Percentiles rank a stretch among this genome's conserved stretches.
phyloP scores from a whole-genome alignment of 2,797 vertebrate genomes.

The Takifugu ocellatus region DNA sequence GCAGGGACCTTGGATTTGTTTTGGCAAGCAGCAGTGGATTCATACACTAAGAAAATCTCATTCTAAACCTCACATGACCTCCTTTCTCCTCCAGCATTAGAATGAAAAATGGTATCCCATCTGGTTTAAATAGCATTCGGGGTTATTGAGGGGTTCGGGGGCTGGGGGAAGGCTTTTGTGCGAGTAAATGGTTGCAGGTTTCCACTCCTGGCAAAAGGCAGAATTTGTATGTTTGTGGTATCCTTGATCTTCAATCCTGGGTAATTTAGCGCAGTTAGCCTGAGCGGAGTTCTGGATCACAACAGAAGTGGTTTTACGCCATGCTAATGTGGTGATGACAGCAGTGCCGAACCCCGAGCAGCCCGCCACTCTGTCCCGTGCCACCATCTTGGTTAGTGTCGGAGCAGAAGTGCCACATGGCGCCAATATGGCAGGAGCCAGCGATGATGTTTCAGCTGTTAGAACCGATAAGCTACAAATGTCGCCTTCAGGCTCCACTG shows the following conservation, averaged over 20 bases:
- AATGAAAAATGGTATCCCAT: slow-evolving; percentile 27
- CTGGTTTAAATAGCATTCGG: slow-evolving; percentile 35
- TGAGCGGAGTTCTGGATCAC: background rate
- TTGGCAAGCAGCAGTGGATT: slow-evolving; percentile 32
- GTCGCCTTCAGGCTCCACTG: slow-evolving; percentile 22
- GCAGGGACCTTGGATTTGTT: slow-evolving; percentile 38
- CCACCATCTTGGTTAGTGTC: slow-evolving; percentile 18
- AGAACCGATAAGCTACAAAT: slow-evolving; percentile 34
- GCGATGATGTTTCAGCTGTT: slow-evolving; percentile 17
- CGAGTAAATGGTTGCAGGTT: slow-evolving; percentile 16
- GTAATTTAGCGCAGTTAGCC: background rate
- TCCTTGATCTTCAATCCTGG: slow-evolving; percentile 7
- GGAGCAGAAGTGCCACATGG: slow-evolving; percentile 9
- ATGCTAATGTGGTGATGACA: background rate
- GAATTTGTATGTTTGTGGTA: slow-evolving; percentile 3
- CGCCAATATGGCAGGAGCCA: slow-evolving; percentile 27
- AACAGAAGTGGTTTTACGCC: background rate
- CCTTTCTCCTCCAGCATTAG: slow-evolving; percentile 28
- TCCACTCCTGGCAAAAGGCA: background rate
- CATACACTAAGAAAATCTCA: slow-evolving; percentile 44
- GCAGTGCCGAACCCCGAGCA: background rate
- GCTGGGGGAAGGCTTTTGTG: background rate
- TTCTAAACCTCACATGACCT: slow-evolving; percentile 56
- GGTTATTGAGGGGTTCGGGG: slow-evolving; percentile 18
- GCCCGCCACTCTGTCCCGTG: background rate